A percentile compares a stretch with the other conserved stretches of the same genome.
Evolutionary conservation across 30 jellyfish, hydroid and myxozoan species (phyloP).

Genomic region (Aurelia aurita): DNA sequence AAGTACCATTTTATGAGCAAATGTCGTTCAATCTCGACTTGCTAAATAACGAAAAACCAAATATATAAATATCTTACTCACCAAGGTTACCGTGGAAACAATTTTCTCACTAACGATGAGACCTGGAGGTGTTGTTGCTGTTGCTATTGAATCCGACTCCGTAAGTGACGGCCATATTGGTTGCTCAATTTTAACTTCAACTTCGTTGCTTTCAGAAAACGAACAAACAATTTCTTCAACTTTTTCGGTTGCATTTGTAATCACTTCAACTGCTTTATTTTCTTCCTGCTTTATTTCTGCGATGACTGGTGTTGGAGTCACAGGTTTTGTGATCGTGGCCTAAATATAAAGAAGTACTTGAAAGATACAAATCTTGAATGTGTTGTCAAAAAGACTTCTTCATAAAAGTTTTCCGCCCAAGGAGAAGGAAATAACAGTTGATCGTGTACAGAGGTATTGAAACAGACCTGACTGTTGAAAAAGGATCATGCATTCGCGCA

Average conservation of each 20-base stretch:
- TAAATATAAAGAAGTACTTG: neutral
- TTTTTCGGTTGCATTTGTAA: constrained; percentile 34
- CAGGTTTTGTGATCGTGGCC: constrained; percentile 53
- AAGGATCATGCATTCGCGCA: no score
- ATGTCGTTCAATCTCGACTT: neutral
- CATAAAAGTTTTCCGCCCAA: no score
- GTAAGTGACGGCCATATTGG: neutral
- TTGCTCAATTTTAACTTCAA: constrained; percentile 1
- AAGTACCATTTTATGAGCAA: no score
- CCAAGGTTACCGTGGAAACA: constrained; percentile 40
- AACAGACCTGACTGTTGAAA: no score
- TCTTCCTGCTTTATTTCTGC: constrained; percentile 56
- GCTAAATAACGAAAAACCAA: neutral
- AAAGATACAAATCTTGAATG: no score
- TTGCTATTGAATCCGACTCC: neutral
- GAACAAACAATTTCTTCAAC: neutral
- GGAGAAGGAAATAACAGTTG: no score
- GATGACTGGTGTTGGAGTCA: constrained; percentile 20
- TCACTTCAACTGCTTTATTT: constrained; percentile 39
- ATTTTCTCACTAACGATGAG: constrained; percentile 34
- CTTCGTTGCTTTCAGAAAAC: neutral
- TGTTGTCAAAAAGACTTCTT: no score
- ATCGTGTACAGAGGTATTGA: no score
- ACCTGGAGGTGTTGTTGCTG: constrained; percentile 1
- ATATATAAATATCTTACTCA: neutral